phyloP scores from a whole-genome alignment of 2,113 vertebrate genomes.

The Ahaetulla prasina region DNA sequence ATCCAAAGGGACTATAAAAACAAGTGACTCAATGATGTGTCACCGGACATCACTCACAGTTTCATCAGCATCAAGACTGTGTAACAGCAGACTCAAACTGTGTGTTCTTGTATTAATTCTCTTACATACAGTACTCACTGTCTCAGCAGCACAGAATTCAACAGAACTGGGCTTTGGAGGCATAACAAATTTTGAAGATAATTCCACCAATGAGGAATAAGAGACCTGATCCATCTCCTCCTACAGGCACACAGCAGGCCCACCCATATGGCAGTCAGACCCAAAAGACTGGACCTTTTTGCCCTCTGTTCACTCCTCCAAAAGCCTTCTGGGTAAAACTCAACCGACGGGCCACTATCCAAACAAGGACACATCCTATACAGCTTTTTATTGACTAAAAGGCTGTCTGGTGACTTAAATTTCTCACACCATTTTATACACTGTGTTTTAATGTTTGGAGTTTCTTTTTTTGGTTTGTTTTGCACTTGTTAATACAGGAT shows the following conservation, averaged over 20 bases:
- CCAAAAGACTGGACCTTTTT: conserved; percentile 58
- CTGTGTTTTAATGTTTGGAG: conserved; percentile 93
- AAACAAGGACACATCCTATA: conserved; percentile 73
- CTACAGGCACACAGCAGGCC: conserved; percentile 53
- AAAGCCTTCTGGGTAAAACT: conserved; percentile 73
- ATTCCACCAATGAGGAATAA: conserved; percentile 88
- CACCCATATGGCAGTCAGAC: conserved; percentile 51
- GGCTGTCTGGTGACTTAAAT: conserved; percentile 86
- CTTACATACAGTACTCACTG: conserved; percentile 93
- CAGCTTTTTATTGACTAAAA: conserved; percentile 89
- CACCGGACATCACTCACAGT: conserved; percentile 86
- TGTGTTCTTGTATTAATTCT: conserved; percentile 94
- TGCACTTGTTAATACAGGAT: conserved; percentile 91
- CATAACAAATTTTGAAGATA: conserved; percentile 85
- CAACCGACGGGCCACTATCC: conserved; percentile 66
- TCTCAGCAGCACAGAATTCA: conserved; percentile 90
- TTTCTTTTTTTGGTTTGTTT: conserved; percentile 83
- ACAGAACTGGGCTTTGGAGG: conserved; percentile 82
- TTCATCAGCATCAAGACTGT: conserved; percentile 92
- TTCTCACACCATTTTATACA: conserved; percentile 99
- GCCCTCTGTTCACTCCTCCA: conserved; percentile 61
- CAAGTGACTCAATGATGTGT: conserved; percentile 82
- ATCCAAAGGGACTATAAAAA: conserved; percentile 80
- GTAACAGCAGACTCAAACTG: conserved; percentile 93
- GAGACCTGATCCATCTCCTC: conserved; percentile 39